These are phyloP conservation scores for Strigamia maritima DNA, from an alignment of 2,888 invertebrate species.

Conservation along the genomic window DNA sequence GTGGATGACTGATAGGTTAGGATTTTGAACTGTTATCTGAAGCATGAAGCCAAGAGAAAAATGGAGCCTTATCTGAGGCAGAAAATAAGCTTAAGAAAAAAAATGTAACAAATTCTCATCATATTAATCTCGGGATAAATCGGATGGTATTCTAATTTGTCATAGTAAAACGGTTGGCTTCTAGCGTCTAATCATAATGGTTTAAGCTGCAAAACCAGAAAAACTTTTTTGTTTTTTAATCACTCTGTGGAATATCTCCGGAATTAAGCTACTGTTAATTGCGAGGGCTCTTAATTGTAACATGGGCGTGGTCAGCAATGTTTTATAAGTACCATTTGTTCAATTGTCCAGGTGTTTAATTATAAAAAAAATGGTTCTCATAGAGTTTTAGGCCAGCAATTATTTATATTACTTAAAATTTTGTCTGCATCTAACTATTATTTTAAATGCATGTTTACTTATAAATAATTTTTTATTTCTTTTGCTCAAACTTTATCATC, in stretches of 20 bases:
- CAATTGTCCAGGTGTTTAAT: constrained; percentile 29
- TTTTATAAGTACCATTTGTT: constrained; percentile 26
- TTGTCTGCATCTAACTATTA: not conserved
- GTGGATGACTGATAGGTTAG: constrained; percentile 27
- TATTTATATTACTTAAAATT: constrained; percentile 17
- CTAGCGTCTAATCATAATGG: not conserved
- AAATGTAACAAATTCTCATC: constrained; percentile 17
- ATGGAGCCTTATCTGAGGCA: constrained; percentile 21
- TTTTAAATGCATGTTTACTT: not conserved
- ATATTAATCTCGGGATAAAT: constrained; percentile 12
- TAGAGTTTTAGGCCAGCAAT: not conserved
- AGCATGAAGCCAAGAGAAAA: constrained; percentile 26
- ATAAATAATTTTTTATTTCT: not conserved
- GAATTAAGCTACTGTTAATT: constrained; percentile 8
- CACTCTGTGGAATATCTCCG: not conserved
- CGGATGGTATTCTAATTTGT: constrained; percentile 19
- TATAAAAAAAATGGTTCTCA: constrained; percentile 4
- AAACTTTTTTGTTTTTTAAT: not conserved
- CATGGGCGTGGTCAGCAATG: constrained; percentile 11
- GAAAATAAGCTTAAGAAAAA: constrained; percentile 26
- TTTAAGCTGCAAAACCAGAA: not conserved
- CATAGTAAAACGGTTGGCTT: not conserved
- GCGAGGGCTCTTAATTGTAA: constrained; percentile 6
- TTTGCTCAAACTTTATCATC: not conserved
- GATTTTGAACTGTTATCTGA: constrained; percentile 24